Conservation (phyloP, 2,888 invertebrate genomes). For the Cetonia aurata region DNA sequence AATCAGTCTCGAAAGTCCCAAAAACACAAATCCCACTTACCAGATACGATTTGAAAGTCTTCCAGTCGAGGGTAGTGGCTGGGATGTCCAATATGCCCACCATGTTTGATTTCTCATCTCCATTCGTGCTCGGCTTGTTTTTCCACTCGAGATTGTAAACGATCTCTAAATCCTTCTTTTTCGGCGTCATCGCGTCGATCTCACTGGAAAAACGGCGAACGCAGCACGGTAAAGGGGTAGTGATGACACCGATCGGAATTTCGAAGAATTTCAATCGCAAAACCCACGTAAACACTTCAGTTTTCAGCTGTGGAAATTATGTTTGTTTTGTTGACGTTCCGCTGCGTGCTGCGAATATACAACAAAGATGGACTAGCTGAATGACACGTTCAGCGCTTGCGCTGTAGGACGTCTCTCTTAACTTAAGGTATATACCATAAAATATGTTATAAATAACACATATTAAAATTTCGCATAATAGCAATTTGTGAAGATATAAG, state of each 20-base stretch:
- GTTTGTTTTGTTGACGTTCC: conserved; percentile 3
- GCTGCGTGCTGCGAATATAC: too few relatives aligned
- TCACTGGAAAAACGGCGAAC: background rate
- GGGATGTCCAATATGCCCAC: conserved; percentile 66
- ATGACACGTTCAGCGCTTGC: too few relatives aligned
- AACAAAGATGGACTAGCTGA: too few relatives aligned
- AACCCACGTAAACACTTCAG: background rate
- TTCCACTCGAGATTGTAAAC: conserved; percentile 66
- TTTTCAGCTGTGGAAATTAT: background rate
- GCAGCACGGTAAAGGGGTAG: background rate
- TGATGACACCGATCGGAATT: background rate
- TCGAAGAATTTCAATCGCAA: background rate
- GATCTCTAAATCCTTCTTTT: conserved; percentile 62
- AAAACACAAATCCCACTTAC: conserved; percentile 55
- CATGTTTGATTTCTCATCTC: conserved; percentile 62
- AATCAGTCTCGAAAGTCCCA: background rate
- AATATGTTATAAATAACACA: too few relatives aligned
- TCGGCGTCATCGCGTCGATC: conserved; percentile 52
- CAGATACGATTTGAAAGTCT: conserved; percentile 66
- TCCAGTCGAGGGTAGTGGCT: conserved; percentile 64
- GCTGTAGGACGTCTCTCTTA: too few relatives aligned
- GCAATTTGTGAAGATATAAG: too few relatives aligned
- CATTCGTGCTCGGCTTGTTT: conserved; percentile 58
- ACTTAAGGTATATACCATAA: too few relatives aligned
- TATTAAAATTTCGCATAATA: too few relatives aligned